Conservation (phyloP, 2,113 vertebrate species). For the Stegastes partitus region DNA sequence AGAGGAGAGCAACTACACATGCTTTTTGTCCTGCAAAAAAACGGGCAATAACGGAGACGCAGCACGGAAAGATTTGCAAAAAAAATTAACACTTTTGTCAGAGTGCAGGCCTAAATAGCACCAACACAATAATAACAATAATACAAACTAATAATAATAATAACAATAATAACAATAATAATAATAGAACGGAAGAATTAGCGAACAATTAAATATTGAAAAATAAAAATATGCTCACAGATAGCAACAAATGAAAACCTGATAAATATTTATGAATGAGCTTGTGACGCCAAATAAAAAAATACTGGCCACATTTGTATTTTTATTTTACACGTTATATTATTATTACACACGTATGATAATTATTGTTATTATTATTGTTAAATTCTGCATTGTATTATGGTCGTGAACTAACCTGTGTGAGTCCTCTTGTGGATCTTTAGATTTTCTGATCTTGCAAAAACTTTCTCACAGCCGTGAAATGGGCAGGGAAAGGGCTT, state of each 20-base stretch:
- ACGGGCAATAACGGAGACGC: slow-evolving; percentile 14
- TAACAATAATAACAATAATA: slow-evolving; percentile 2
- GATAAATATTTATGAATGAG: neutral
- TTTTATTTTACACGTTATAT: neutral
- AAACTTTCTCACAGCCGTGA: slow-evolving; percentile 83
- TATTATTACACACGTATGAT: neutral
- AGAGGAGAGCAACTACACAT: neutral
- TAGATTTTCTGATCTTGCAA: slow-evolving; percentile 85
- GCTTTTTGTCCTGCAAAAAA: slow-evolving; percentile 4
- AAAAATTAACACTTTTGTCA: neutral
- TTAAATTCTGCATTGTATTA: slow-evolving; percentile 27
- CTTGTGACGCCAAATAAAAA: no score
- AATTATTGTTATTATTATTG: slow-evolving; percentile 34
- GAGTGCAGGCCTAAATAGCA: slow-evolving; percentile 7
- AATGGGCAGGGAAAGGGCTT: slow-evolving; percentile 81
- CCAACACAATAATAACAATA: neutral
- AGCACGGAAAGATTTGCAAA: neutral
- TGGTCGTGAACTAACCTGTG: slow-evolving; percentile 78
- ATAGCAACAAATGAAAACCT: neutral
- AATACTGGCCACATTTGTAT: neutral
- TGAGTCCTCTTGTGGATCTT: slow-evolving; percentile 88
- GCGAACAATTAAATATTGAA: neutral
- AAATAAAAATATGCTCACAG: neutral
- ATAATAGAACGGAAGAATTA: neutral
- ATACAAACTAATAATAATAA: neutral